These are phyloP conservation scores for Streblospio benedicti DNA, from an alignment of 1,140 invertebrate species.

Conservation along the genomic window DNA sequence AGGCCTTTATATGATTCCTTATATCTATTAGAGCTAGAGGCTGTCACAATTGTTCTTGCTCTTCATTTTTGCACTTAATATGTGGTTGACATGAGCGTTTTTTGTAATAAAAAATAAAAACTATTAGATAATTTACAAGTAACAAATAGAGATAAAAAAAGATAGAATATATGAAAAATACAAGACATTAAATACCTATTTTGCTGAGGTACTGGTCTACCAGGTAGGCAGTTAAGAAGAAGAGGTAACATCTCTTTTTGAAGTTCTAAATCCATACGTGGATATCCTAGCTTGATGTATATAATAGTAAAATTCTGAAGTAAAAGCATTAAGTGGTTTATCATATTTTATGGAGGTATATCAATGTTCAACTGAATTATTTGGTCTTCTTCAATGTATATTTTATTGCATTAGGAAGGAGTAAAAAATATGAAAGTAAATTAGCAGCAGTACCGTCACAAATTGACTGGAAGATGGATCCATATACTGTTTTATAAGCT, in stretches of 20 bases:
- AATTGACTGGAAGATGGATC: conserved; percentile 69
- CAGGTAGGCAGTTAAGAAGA: conserved; percentile 68
- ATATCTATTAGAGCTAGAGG: too few species aligned
- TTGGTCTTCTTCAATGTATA: too few species aligned
- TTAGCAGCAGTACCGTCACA: conserved; percentile 74
- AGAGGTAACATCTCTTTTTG: conserved; percentile 67
- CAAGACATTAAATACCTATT: conserved; percentile 59
- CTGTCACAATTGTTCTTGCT: too few species aligned
- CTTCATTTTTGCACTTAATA: too few species aligned
- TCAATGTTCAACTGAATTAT: conserved; percentile 10
- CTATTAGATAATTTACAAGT: conserved; percentile 9
- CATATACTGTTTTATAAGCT: conserved; percentile 69
- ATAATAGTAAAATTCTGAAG: conserved; percentile 87
- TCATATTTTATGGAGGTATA: too few species aligned
- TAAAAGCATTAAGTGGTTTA: conserved; percentile 22
- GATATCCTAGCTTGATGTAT: conserved; percentile 85
- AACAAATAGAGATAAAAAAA: conserved; percentile 3
- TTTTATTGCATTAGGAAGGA: too few species aligned
- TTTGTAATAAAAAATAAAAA: too few species aligned
- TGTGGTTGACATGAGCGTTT: too few species aligned
- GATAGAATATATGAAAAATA: conserved; percentile 10
- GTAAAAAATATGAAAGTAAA: too few species aligned
- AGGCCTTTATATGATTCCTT: too few species aligned
- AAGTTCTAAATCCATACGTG: conserved; percentile 63
- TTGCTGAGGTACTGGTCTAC: conserved; percentile 73